A percentile compares a stretch with the other conserved stretches of the same genome.
Evolutionary conservation across 2,113 vertebrate species (phyloP).

Genomic region (Meles meles): DNA sequence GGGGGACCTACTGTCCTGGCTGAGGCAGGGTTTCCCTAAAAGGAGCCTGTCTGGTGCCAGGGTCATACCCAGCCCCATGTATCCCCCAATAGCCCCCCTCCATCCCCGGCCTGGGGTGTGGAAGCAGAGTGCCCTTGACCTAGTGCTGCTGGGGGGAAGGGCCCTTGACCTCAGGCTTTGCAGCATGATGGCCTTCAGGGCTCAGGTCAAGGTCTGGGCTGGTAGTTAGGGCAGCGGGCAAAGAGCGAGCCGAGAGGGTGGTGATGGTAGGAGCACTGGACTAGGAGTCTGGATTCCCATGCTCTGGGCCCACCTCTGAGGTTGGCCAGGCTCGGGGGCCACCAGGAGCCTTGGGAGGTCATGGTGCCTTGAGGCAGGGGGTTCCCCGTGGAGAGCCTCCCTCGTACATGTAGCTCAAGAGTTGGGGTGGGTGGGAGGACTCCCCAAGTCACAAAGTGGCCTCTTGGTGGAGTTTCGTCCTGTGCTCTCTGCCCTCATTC

Average conservation of each 20-base stretch:
- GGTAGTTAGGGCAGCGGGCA: background rate
- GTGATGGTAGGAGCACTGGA: background rate
- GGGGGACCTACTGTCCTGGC: background rate
- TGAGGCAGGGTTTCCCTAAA: background rate
- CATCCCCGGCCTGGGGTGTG: too few relatives aligned
- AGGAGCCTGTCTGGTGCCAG: background rate
- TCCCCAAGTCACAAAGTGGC: background rate
- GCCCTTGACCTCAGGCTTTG: background rate
- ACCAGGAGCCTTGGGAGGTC: background rate
- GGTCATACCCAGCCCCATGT: too few relatives aligned
- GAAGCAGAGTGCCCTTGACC: background rate
- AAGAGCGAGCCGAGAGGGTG: background rate
- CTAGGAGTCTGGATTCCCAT: background rate
- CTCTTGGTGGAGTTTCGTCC: background rate
- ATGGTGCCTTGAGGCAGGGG: background rate
- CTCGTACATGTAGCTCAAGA: background rate
- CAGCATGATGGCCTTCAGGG: background rate
- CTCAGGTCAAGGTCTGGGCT: background rate
- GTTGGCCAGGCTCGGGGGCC: background rate
- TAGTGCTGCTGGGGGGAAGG: background rate
- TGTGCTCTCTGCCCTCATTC: background rate
- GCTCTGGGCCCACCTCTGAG: background rate
- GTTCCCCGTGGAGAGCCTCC: background rate
- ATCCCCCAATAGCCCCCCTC: background rate
- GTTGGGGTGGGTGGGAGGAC: background rate